A percentile compares a stretch with the other conserved stretches of the same genome.
Evolutionary conservation across 2,888 invertebrate species (phyloP).

Genomic region (Escarpia spicata): DNA sequence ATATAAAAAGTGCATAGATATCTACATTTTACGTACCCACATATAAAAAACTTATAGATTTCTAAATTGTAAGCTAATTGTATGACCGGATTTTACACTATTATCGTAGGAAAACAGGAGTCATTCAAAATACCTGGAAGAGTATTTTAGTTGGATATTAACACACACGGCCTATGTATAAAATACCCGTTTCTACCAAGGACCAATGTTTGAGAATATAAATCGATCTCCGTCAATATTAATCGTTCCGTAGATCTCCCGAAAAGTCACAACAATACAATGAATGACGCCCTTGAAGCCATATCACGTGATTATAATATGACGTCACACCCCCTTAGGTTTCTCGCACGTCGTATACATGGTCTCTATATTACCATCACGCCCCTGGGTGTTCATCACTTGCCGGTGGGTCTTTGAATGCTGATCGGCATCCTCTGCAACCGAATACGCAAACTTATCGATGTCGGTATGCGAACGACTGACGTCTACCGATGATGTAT

Average conservation of each 20-base stretch:
- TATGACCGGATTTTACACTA: neutral
- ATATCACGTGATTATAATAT: neutral
- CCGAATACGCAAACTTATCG: constrained; percentile 16
- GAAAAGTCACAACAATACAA: neutral
- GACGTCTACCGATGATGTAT: constrained; percentile 5
- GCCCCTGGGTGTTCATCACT: neutral
- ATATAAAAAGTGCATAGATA: no score
- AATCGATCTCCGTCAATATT: neutral
- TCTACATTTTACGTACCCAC: no score
- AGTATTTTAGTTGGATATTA: no score
- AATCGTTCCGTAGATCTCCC: neutral
- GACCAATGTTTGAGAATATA: neutral
- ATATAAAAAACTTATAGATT: no score
- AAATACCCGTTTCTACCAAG: no score
- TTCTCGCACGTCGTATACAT: neutral
- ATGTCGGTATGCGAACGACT: neutral
- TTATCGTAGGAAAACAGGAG: no score
- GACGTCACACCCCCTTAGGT: neutral
- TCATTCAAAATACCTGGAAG: no score
- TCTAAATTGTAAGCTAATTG: neutral
- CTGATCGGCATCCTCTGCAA: neutral
- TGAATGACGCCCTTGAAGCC: neutral
- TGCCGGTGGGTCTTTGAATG: neutral
- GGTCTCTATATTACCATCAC: neutral
- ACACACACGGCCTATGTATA: no score